Conservation (phyloP, 2,797 vertebrate species). For the Phrynocephalus forsythii region DNA sequence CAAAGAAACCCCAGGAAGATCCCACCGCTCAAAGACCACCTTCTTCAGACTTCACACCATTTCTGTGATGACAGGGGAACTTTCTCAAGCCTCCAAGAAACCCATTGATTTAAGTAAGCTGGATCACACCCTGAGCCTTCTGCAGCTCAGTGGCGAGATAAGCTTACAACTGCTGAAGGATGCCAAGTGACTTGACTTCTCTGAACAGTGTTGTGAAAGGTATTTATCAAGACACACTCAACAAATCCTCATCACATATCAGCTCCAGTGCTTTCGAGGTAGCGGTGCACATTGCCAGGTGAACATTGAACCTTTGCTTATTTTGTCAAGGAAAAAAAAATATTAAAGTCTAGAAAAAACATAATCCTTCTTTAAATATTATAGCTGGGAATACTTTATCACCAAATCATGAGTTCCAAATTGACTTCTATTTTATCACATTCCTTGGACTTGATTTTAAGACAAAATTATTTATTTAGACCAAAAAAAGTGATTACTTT, state of each 20-base stretch:
- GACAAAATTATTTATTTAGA: slow-evolving; percentile 51
- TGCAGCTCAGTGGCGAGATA: not conserved
- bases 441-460: slow-evolving; percentile 68
- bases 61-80: not conserved
- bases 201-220: slow-evolving; percentile 41
- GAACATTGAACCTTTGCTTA: slow-evolving; percentile 34
- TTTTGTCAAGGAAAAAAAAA: slow-evolving; percentile 64
- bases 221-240: slow-evolving; percentile 35
- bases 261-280: not conserved
- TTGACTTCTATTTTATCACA: slow-evolving; percentile 73
- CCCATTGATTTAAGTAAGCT: not conserved
- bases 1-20: not conserved
- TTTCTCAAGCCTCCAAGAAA: not conserved
- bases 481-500: not conserved
- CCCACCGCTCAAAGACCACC: too few relatives aligned
- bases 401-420: slow-evolving; percentile 70
- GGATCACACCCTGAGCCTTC: not conserved
- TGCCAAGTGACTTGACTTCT: slow-evolving; percentile 61
- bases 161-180: slow-evolving; percentile 16
- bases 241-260: slow-evolving; percentile 30
- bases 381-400: slow-evolving; percentile 77
- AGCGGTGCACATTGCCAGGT: slow-evolving; percentile 2
- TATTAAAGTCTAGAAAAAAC: slow-evolving; percentile 64
- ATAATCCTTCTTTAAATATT: slow-evolving; percentile 80
- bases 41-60: not conserved